Conservation (phyloP, 2,888 invertebrate genomes). For the Drosophila fulvimacula region DNA sequence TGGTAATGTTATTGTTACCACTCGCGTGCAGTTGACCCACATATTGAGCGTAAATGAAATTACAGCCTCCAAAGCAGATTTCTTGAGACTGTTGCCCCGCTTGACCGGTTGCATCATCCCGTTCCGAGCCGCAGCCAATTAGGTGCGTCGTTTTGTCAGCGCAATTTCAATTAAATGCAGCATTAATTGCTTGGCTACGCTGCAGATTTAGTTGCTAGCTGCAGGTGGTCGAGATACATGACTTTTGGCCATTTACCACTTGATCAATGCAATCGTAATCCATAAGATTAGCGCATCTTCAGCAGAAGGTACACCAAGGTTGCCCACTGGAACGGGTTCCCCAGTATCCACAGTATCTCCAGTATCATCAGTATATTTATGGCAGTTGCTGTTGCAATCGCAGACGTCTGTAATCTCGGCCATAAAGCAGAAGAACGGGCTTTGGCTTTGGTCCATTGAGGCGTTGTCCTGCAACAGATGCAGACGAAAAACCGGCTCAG, state of each 20-base stretch:
- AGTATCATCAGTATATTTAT: constrained; percentile 63
- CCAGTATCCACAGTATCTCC: constrained; percentile 44
- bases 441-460: constrained; percentile 26
- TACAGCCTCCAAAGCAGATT: constrained; percentile 60
- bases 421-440: constrained; percentile 42
- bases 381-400: constrained; percentile 50
- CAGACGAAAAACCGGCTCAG: constrained; percentile 64
- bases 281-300: constrained; percentile 28
- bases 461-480: constrained; percentile 56
- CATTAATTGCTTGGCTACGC: constrained; percentile 64
- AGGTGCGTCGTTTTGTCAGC: constrained; percentile 55
- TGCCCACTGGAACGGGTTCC: constrained; percentile 36
- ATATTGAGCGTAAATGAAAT: constrained; percentile 72
- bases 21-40: constrained; percentile 68
- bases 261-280: constrained; percentile 31
- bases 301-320: constrained; percentile 54
- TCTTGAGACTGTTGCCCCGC: constrained; percentile 22
- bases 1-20: constrained; percentile 72
- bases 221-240: constrained; percentile 47
- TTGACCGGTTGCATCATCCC: constrained; percentile 61
- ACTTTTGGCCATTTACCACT: constrained; percentile 25
- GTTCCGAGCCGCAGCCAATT: constrained; percentile 49
- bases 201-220: constrained; percentile 15
- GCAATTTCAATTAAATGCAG: constrained; percentile 61
- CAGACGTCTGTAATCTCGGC: constrained; percentile 43